These are phyloP conservation scores for Rotaria macrura DNA, from an alignment of 2,888 invertebrate species.

Conservation along the genomic window DNA sequence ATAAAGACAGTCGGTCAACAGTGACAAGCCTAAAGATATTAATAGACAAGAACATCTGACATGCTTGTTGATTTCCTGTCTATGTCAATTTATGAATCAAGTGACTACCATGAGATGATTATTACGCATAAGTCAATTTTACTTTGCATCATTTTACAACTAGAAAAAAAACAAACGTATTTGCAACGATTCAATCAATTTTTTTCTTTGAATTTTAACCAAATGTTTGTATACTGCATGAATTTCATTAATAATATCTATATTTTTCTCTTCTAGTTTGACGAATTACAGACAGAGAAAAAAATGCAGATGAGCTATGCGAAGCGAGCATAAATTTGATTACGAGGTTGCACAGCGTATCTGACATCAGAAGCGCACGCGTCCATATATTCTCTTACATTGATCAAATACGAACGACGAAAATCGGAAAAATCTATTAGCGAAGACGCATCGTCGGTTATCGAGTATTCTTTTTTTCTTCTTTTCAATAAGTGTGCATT, in stretches of 20 bases:
- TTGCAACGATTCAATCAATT: background rate
- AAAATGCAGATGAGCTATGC: background rate
- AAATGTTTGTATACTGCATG: background rate
- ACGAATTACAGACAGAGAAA: background rate
- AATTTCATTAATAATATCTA: background rate
- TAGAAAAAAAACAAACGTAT: too few relatives aligned
- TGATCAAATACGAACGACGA: background rate
- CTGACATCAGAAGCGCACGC: background rate
- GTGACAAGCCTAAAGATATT: background rate
- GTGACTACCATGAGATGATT: background rate
- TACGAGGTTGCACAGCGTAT: background rate
- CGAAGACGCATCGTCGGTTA: background rate
- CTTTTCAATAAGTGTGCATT: background rate
- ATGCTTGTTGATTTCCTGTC: background rate
- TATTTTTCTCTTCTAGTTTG: background rate
- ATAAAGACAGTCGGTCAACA: background rate
- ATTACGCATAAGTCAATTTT: background rate
- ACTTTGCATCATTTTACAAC: too few relatives aligned
- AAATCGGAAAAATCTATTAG: conserved; percentile 8
- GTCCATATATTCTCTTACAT: background rate
- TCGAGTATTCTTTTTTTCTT: background rate
- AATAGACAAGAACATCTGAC: background rate
- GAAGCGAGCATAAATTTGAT: background rate
- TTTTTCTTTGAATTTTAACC: background rate
- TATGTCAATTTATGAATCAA: background rate